Evolutionary conservation across 2,113 vertebrate genomes (phyloP).

Genomic region (Piprites chloris): DNA sequence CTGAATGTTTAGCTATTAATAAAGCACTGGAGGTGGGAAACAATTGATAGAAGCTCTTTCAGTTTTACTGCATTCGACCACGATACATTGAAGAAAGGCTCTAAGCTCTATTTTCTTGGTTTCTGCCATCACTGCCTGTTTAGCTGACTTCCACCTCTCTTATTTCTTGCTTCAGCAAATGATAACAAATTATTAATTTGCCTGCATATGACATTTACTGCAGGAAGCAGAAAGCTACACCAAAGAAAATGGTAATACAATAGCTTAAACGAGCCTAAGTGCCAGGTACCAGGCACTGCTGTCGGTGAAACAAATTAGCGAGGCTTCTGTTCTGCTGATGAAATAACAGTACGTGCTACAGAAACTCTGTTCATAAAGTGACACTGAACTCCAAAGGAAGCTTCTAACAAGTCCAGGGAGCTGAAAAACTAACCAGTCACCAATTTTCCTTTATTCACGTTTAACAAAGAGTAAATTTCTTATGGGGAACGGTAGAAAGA

Average conservation of each 20-base stretch:
- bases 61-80: neutral
- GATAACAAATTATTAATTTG: conserved; percentile 51
- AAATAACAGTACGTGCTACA: conserved; percentile 1
- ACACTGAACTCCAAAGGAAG: neutral
- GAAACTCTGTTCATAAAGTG: neutral
- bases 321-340: neutral
- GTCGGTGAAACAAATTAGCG: conserved; percentile 26
- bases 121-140: neutral
- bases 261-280: conserved; percentile 25
- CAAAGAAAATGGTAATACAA: conserved; percentile 1
- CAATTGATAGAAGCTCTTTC: neutral
- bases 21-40: neutral
- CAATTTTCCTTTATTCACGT: neutral
- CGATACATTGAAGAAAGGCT: neutral
- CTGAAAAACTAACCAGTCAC: conserved; percentile 17
- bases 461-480: conserved; percentile 20
- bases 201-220: conserved; percentile 32
- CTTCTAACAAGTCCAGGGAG: neutral
- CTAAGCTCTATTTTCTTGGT: neutral
- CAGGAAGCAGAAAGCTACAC: conserved; percentile 12
- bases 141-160: neutral
- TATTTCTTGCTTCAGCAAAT: conserved; percentile 5
- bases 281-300: neutral
- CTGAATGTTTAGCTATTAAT: neutral
- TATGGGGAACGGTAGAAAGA: neutral